A percentile compares a stretch with the other conserved stretches of the same genome.
Conservation (phyloP, 2,113 vertebrate species). For the rabbit (Oryctolagus cuniculus) region mOryCun1.1 NC_091434.1:179910501-179911000, state of each 20-base stretch:
- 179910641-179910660: background rate
- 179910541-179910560: background rate
- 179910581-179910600: background rate
- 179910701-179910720: background rate
- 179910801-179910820: background rate
- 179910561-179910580: background rate
- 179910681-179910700: background rate
- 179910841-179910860: conserved; percentile 71
- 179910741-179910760: background rate
- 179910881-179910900: conserved; percentile 63
- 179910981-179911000: background rate
- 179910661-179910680: background rate
- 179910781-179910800: background rate
- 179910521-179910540: background rate
- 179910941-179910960: background rate
- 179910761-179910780: background rate
- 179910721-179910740: background rate
- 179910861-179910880: background rate
- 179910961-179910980: accelerated
- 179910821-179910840: conserved; percentile 77
- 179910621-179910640: background rate
- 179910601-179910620: background rate
- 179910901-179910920: conserved; percentile 42
- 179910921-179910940: background rate
- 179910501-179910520: background rate